These are phyloP conservation scores for Pycnomerus fuliginosus DNA, from an alignment of 2,888 invertebrate genomes.

Conservation along the genomic window DNA sequence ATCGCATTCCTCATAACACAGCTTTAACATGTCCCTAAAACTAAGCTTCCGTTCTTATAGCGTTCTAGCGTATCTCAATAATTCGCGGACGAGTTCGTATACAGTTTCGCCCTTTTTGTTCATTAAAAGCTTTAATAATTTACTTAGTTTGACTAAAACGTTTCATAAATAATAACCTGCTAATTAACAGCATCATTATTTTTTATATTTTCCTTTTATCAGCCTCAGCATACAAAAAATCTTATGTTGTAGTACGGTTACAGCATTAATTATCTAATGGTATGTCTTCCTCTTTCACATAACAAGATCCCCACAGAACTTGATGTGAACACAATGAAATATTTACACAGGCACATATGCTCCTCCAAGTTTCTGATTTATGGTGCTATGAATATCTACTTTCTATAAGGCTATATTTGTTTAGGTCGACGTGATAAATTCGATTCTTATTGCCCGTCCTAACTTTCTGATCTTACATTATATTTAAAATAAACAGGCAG, in stretches of 20 bases:
- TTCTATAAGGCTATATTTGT: constrained; percentile 11
- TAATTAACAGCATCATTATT: constrained; percentile 19
- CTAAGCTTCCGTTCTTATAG: constrained; percentile 11
- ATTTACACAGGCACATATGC: constrained; percentile 4
- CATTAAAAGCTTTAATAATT: constrained; percentile 21
- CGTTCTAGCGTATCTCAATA: constrained; percentile 10
- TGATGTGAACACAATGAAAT: constrained; percentile 4
- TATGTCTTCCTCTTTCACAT: neutral
- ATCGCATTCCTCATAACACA: constrained; percentile 19
- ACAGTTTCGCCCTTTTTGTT: constrained; percentile 17
- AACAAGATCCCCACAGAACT: neutral
- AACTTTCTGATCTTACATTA: constrained; percentile 11
- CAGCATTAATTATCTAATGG: constrained; percentile 11
- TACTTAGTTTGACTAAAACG: constrained; percentile 15
- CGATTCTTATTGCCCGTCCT: constrained; percentile 17
- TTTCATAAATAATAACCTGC: constrained; percentile 21
- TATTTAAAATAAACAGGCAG: constrained; percentile 21
- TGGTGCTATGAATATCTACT: constrained; percentile 8
- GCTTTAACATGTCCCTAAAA: constrained; percentile 15
- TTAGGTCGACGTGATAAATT: constrained; percentile 18
- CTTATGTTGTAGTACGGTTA: constrained; percentile 4
- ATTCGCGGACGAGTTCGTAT: constrained; percentile 12
- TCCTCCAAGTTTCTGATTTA: constrained; percentile 6
- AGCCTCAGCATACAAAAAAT: constrained; percentile 3
- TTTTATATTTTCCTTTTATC: constrained; percentile 6